Base-by-base conservation (phyloP, 1,140 invertebrate genomes). In the Grapholita molesta region DNA sequence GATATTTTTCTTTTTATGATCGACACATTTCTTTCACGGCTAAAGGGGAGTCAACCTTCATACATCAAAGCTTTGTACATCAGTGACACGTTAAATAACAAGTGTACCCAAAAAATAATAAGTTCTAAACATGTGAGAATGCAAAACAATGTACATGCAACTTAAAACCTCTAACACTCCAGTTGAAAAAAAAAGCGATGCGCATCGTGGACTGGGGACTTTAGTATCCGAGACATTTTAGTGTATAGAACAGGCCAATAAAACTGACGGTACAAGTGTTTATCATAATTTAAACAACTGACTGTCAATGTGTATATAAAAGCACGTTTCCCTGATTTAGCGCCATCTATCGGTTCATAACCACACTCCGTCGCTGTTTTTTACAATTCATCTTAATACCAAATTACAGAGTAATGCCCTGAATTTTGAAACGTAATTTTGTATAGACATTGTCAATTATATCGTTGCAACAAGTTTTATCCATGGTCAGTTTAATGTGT, bases 91-190 rank as follows among this genome's bases (percentile, higher is more conserved):
- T 52, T 48, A 77, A 70, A 76, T 66, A 66, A 68, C 64, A 68
- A 71, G 74, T 83, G 75, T 83, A 72, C 71, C 78, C 76, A 79
- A 83, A 70, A 67, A 69, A 69, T 64, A 65, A 64, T 72, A 71
- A 76, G 73, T 64, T 65, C 79, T 74, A 80, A 68, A 38, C 53
- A 64, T 72, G 84, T 88, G 85, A 83, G 67, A 67, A 76, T 72
- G 88, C 88, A 91, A 91, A 91, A 79, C 72, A 91, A 86, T 82
- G 70, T 88, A 90, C 88, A 90, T 90, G 88, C 88, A 90, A 89
- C 89, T 86, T 70, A 72, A 48, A 72, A 66, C 28, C 8, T 55
- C 35, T 61, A 88, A 89, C 85, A 89, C 77, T 80, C 74, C 81
- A 76, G 76, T 52, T 74, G 79, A 78, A 80, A 67, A 82, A 80